Evolutionary conservation across 2,888 invertebrate species (phyloP), one percentile per base, ranked within the genome.

Genomic region (Carabus problematicus): DNA sequence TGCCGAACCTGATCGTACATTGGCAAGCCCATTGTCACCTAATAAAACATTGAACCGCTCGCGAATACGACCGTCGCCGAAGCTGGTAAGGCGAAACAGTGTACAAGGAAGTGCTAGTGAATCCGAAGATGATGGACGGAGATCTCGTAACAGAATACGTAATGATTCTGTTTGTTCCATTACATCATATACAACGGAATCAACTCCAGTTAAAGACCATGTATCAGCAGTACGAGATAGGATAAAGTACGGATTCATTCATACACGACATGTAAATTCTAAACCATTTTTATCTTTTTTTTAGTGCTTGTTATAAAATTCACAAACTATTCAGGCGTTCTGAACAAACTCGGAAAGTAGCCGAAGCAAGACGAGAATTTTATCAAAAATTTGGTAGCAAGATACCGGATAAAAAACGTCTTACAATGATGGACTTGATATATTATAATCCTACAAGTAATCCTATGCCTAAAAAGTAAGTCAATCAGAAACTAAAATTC

Each of bases 361-460:
- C 84, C 14, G 82, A 86, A 76, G 85, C 87, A 16, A 81, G 84
- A 72, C 82, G 83, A 56, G 85, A 86, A 70, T 86, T 87, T 75
- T 75, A 81, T 7, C 75, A 81, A 39, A 85, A 85, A 73, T 85
- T 85, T 76, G 83, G 83, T 60, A 79, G 83, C 49, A 82, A 82
- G 70, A 77, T 79, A 67, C 87, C 88, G 0, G 89, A 90, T 73
- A 89, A 90, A 68, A 85, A 87, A 0, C 84, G 85, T 72, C 86
- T 97, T 73, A 95, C 92, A 55, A 96, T 97, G 95, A 91, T 92
- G 74, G 96, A 97, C 82, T 87, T 96, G 63, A 94, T 97, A 76
- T 94, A 91, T 82, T 96, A 94, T 82, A 97, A 97, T 83, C 96
- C 96, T 3, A 80, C 84, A 1, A 85, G 87, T 9, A 92, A 92